Base-by-base conservation (phyloP, 2,797 vertebrate genomes). In the Falco biarmicus region DNA sequence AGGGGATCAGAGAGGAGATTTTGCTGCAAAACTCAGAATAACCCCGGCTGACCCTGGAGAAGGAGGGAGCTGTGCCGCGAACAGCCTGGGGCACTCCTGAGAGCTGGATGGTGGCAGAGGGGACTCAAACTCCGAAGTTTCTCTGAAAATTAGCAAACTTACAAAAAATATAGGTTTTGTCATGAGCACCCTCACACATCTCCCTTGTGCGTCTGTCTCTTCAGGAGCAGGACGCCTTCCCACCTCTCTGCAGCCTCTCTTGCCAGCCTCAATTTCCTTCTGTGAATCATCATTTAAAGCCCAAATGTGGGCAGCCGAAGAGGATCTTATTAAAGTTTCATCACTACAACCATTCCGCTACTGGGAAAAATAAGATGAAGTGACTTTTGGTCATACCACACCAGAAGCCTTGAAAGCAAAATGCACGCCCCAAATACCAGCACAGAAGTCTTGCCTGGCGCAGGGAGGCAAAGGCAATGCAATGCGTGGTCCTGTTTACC, bases 261-360 rank as follows among this genome's bases (percentile, higher is more conserved):
- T 3, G 0, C 21, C 1, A 8, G 74, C 78, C 70, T 84, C 78
- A 59, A 84, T 91, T 94, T 68, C 75, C 24, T 4, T 34, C 45
- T 20, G 13, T 60, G 94, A 96, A 84, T 93, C 90, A 86, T 73
- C 5, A 0, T 39, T 69, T 18, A 45, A 51, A 89, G 60, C 64
- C 79, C 68, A 74, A 45, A 77, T 37, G 84, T 78, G 84, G 76
- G 84, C 91, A 90, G 84, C 43, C 43, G 80, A 57, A 45, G 34
- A 50, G 56, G 70, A 77, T 48, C 60, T 85, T n/a, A 91, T 93
- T 90, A 90, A 93, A 93, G 61, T 90, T 95, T 85, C 75, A 88
- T 93, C 84, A 31, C 54, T 45, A 47, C 69, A 76, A 28, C 54
- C 16, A 14, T 70, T 84, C 84, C 0, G 5, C 53, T 41, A 20